These are phyloP conservation scores for Albula glossodonta DNA, from an alignment of 2,113 vertebrate species.

Conservation along the genomic window DNA sequence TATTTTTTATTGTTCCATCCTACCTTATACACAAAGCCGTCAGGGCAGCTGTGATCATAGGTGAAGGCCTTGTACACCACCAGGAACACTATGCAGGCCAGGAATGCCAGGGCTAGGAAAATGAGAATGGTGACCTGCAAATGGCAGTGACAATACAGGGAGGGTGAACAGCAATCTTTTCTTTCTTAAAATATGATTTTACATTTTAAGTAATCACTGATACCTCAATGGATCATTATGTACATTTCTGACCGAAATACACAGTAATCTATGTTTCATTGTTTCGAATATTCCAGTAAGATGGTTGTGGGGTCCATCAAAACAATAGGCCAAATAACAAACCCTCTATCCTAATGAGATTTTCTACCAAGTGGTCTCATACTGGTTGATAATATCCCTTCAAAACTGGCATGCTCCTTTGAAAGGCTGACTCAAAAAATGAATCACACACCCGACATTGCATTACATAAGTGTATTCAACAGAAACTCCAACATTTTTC, in stretches of 20 bases:
- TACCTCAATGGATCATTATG: too few species aligned
- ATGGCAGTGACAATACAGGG: conserved; percentile 36
- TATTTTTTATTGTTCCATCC: conserved; percentile 32
- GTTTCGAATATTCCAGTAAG: too few species aligned
- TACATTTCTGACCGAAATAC: too few species aligned
- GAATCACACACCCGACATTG: background rate
- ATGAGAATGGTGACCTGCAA: conserved; percentile 94
- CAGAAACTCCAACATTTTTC: too few species aligned
- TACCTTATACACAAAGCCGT: conserved; percentile 99
- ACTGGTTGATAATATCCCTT: background rate
- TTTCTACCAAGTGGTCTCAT: background rate
- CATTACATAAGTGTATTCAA: background rate
- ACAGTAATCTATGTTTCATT: too few species aligned
- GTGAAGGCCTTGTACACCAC: conserved; percentile 99
- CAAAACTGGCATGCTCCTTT: conserved; percentile 11
- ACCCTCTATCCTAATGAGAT: background rate
- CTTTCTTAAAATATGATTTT: too few species aligned
- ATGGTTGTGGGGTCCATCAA: too few species aligned
- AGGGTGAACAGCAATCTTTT: too few species aligned
- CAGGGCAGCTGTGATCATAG: conserved; percentile 98
- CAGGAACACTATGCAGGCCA: conserved; percentile 98
- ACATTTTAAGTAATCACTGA: too few species aligned
- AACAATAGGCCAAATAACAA: background rate
- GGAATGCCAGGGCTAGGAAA: conserved; percentile 95
- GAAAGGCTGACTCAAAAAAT: conserved; percentile 6